These are phyloP conservation scores for Hypena proboscidalis DNA, from an alignment of 2,888 invertebrate species.

Conservation along the genomic window DNA sequence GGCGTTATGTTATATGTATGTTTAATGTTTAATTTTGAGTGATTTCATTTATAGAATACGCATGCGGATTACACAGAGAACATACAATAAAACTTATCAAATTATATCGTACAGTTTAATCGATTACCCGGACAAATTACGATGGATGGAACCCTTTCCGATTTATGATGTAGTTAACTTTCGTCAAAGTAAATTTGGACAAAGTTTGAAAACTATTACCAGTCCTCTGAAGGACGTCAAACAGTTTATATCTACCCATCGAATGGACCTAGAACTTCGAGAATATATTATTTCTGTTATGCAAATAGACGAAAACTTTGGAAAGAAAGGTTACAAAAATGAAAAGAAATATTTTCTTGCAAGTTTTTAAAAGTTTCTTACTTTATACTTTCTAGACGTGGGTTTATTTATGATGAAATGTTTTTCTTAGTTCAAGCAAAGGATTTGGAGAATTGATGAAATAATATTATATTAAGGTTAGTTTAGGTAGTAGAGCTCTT, in stretches of 20 bases:
- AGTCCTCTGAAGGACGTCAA: constrained; percentile 21
- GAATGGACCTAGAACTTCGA: constrained; percentile 14
- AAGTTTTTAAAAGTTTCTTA: no score
- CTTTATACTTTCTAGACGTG: no score
- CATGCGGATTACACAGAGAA: no score
- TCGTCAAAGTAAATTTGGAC: constrained; percentile 36
- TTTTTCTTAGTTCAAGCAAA: no score
- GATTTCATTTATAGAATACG: no score
- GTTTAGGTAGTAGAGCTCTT: no score
- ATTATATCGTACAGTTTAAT: constrained; percentile 23
- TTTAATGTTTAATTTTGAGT: no score
- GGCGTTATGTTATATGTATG: no score
- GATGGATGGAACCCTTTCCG: constrained; percentile 25
- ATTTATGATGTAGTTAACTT: constrained; percentile 31
- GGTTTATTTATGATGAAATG: no score
- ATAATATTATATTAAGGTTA: no score
- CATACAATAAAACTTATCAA: constrained; percentile 20
- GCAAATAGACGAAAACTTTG: constrained; percentile 6
- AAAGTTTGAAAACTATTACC: constrained; percentile 38
- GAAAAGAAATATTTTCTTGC: no score
- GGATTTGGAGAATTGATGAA: no score
- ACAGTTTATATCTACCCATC: constrained; percentile 22
- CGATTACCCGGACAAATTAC: constrained; percentile 29
- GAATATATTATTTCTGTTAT: constrained; percentile 22
- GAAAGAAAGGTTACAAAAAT: constrained; percentile 3